These are phyloP conservation scores for Myotis daubentonii DNA, from an alignment of 2,797 vertebrate species.

Conservation along the genomic window DNA sequence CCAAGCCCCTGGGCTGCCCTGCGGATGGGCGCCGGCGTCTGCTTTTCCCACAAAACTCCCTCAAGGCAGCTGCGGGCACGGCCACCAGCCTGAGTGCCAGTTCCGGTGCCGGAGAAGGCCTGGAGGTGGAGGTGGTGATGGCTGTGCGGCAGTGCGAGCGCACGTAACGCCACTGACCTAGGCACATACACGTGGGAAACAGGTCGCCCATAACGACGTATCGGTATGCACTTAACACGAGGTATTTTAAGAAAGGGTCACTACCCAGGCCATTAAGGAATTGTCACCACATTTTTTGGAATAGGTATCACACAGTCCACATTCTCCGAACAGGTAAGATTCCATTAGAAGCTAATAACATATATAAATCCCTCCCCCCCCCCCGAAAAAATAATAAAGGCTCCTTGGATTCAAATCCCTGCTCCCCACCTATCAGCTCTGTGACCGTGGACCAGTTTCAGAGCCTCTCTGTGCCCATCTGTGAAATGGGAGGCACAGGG, in stretches of 20 bases:
- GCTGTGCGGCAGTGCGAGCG: accelerated
- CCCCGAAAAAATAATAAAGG: accelerated
- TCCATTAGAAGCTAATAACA: not conserved
- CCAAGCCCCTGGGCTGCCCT: not conserved
- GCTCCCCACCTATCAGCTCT: not conserved
- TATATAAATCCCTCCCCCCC: not conserved
- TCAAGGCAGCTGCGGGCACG: not conserved
- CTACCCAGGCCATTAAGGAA: not conserved
- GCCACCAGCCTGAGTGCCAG: not conserved
- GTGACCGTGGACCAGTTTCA: not conserved
- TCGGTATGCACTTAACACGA: not conserved
- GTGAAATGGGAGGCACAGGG: not conserved
- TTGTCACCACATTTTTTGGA: not conserved
- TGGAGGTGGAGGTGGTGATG: not conserved
- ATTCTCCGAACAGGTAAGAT: not conserved
- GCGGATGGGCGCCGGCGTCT: accelerated
- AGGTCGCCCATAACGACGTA: not conserved
- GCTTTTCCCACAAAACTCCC: not conserved
- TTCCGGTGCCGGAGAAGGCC: not conserved
- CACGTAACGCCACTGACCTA: not conserved
- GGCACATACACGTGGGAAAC: not conserved
- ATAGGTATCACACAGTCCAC: not conserved
- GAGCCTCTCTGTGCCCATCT: not conserved
- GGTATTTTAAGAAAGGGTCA: not conserved
- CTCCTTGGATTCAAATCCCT: not conserved